Percentiles rank a stretch among this genome's conserved stretches.
These are phyloP conservation scores for Lepidurus apus DNA, from an alignment of 1,140 invertebrate species.

Conservation along the genomic window DNA sequence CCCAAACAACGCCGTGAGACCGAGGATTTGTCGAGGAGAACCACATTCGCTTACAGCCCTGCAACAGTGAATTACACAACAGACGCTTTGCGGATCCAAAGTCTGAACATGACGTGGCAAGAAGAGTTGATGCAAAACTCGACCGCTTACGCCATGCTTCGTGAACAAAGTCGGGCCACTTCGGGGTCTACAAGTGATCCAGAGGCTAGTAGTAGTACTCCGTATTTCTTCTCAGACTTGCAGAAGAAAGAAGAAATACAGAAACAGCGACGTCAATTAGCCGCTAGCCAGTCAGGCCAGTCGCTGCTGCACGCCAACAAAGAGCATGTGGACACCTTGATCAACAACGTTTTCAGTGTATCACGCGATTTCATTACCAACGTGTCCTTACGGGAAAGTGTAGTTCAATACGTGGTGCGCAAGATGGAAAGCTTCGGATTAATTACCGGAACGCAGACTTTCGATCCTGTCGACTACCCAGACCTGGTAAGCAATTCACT, in stretches of 20 bases:
- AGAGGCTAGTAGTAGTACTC: background rate
- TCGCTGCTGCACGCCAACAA: constrained; percentile 29
- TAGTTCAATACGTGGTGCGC: constrained; percentile 29
- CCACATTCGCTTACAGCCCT: constrained; percentile 1
- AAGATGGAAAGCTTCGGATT: constrained; percentile 33
- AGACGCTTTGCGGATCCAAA: background rate
- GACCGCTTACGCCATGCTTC: background rate
- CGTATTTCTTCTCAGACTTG: constrained; percentile 12
- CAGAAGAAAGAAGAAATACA: constrained; percentile 10
- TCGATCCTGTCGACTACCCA: constrained; percentile 33
- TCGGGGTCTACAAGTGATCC: background rate
- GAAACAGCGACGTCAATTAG: background rate
- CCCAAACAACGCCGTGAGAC: background rate
- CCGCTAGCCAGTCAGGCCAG: background rate
- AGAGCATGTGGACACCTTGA: constrained; percentile 27
- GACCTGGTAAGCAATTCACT: constrained; percentile 30
- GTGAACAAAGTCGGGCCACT: background rate
- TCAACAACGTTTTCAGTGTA: constrained; percentile 29
- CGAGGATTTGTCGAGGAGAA: background rate
- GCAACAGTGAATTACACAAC: background rate
- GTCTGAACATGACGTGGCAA: background rate
- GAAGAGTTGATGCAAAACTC: background rate
- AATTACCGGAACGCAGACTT: constrained; percentile 33
- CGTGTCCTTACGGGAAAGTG: constrained; percentile 24
- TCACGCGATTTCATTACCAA: constrained; percentile 32